These are phyloP conservation scores for Elegia similella DNA, from an alignment of 2,888 invertebrate genomes.

Conservation along the genomic window DNA sequence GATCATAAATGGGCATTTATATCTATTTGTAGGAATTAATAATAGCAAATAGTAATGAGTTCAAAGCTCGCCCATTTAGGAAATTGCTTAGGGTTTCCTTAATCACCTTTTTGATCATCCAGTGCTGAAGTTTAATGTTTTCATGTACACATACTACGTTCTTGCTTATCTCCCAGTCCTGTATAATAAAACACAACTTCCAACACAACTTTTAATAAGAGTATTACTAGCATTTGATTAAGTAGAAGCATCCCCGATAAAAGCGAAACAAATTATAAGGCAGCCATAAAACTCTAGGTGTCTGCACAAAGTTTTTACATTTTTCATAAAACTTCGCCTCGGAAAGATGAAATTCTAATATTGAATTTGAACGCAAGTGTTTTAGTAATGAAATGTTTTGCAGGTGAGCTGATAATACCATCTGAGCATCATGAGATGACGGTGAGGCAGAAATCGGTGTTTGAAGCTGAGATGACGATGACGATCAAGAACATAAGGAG, in stretches of 20 bases:
- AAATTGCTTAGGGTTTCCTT: too few species aligned
- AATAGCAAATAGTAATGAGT: too few species aligned
- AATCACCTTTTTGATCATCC: too few species aligned
- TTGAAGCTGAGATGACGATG: conserved; percentile 92
- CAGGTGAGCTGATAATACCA: conserved; percentile 93
- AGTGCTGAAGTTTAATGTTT: too few species aligned
- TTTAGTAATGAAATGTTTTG: conserved; percentile 66
- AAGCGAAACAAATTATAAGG: conserved; percentile 77
- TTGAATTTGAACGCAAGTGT: conserved; percentile 75
- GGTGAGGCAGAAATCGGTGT: conserved; percentile 87
- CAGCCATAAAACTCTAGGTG: conserved; percentile 77
- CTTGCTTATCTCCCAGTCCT: not conserved
- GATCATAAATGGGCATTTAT: too few species aligned
- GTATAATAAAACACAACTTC: not conserved
- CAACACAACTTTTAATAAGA: conserved; percentile 20
- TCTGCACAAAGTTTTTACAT: conserved; percentile 77
- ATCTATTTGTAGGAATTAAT: too few species aligned
- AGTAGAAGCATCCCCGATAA: conserved; percentile 60
- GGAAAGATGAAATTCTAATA: conserved; percentile 77
- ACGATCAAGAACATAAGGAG: conserved; percentile 89
- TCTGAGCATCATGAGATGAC: conserved; percentile 91
- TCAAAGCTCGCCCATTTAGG: too few species aligned
- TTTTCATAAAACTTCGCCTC: conserved; percentile 76
- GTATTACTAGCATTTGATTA: conserved; percentile 28
- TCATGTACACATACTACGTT: too few species aligned